Evolutionary conservation across 2,797 vertebrate species (phyloP).

Genomic region (Galago senegalensis): DNA sequence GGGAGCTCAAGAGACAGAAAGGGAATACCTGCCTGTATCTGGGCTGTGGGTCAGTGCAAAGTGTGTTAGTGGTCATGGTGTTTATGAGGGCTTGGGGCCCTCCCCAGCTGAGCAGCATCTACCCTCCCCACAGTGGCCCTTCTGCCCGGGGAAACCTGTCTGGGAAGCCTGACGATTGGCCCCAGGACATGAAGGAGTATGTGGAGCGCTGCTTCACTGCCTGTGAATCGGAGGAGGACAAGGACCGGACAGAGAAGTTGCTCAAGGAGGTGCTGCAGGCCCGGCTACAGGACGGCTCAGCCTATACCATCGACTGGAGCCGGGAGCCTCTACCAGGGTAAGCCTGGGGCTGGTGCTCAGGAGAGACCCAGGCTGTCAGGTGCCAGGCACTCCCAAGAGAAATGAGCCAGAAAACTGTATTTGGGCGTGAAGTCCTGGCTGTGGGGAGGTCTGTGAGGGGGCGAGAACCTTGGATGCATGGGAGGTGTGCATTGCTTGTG

Average conservation of each 20-base stretch:
- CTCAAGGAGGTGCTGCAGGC: constrained; percentile 96
- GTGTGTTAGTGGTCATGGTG: fast-evolving
- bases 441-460: neutral
- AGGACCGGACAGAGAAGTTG: constrained; percentile 96
- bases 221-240: constrained; percentile 96
- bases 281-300: constrained; percentile 95
- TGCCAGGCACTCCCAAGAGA: neutral
- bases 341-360: constrained; percentile 73
- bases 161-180: constrained; percentile 95
- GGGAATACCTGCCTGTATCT: fast-evolving
- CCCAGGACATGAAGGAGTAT: constrained; percentile 97
- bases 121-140: neutral
- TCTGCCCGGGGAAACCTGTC: constrained; percentile 74
- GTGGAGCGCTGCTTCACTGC: constrained; percentile 97
- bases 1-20: neutral
- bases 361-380: neutral
- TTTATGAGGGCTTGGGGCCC: neutral
- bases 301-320: constrained; percentile 97
- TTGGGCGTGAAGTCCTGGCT: neutral
- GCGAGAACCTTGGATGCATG: neutral
- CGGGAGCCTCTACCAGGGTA: constrained; percentile 95
- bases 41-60: fast-evolving
- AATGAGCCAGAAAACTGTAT: too few species aligned
- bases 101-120: fast-evolving
- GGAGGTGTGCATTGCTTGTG: fast-evolving